Base-by-base conservation (phyloP, 92 coral and sea anemone genomes). In the Zoanthus gigantus region DNA sequence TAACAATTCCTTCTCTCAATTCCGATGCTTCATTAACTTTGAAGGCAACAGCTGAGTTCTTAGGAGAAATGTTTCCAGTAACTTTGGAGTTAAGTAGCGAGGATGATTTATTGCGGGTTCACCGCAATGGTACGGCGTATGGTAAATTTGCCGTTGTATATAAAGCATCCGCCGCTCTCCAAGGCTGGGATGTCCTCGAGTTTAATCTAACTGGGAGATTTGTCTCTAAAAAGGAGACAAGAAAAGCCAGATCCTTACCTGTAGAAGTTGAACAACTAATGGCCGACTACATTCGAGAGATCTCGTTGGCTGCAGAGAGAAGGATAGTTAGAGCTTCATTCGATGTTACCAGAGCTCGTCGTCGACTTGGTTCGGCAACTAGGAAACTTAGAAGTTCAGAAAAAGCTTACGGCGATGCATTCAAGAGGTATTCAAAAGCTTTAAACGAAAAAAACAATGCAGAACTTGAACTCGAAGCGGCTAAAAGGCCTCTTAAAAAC, bases 171-270 rank as follows among this genome's bases (percentile, higher is more conserved):
- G 74, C 91, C 28, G 7, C 60, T 37, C 60, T 92, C 8, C 53
- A 71, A 37, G 71, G 84, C 60, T 92, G 95, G 95, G 95, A 92
- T 73, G 52, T 50, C n/a, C 74, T 92, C 29, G 73, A 67, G 12
- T 83, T 92, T 10, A 73, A 48, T 68, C 46, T 90, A 29, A 81
- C 68, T 15, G 95, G 95, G 15, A 48, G 30, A 17, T 90, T 92
- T 52, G 76, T 61, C 0, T 86, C 61, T 56, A 31, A 66, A 10
- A 23, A 56, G 1, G 45, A 34, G 13, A 45, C 61, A 9, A 28
- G 44, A n/a, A 44, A 76, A 30, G 45, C 32, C 4, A 56, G 56
- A 30, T 85, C 95, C 16, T 68, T 92, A 17, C 88, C 71, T 14
- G 60, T 48, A 73, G 74, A 48, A 1, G 37, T 92, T 10, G 90